phyloP scores from a whole-genome alignment of 2,113 vertebrate genomes.

The Henicopernis longicauda region DNA sequence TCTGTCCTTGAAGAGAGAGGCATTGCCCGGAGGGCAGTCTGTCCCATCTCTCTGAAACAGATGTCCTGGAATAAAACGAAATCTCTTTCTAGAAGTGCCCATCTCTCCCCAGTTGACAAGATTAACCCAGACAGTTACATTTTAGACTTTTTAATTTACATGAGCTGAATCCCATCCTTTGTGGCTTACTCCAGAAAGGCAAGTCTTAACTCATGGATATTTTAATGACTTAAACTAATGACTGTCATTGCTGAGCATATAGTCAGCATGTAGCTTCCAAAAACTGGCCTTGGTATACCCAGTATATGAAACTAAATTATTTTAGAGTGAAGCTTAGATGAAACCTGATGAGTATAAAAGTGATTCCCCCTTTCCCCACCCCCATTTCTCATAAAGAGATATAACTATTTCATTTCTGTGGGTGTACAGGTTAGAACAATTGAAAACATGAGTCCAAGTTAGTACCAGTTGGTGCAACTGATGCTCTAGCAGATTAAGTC shows the following conservation, averaged over 20 bases:
- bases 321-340: background rate
- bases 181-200: background rate
- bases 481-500: background rate
- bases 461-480: background rate
- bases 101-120: background rate
- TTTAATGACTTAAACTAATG: background rate
- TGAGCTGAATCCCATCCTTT: background rate
- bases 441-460: background rate
- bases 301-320: background rate
- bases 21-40: accelerated
- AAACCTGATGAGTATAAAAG: background rate
- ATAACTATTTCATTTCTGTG: background rate
- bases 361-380: accelerated
- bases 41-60: background rate
- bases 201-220: background rate
- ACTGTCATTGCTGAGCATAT: background rate
- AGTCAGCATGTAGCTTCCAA: background rate
- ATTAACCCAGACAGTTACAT: background rate
- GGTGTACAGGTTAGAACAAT: background rate
- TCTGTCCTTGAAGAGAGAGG: background rate
- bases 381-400: background rate
- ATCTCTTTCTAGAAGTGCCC: background rate
- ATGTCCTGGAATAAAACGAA: background rate
- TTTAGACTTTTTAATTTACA: background rate
- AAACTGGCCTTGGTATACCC: background rate